A percentile compares a stretch with the other conserved stretches of the same genome.
Evolutionary conservation across 2,888 invertebrate species (phyloP).

Genomic region (Apocheima hispidaria): DNA sequence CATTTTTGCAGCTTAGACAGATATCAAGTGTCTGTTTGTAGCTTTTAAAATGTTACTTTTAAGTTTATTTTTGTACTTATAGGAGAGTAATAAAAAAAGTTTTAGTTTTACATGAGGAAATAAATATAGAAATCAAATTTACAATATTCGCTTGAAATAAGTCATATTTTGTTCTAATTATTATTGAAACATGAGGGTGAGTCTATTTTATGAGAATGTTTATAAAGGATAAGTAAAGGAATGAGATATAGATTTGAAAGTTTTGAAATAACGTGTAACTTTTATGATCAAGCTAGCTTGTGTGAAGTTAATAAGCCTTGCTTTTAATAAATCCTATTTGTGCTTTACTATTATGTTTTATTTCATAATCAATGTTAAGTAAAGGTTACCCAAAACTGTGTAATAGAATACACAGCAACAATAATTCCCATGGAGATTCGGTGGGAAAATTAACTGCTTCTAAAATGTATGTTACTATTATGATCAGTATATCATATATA

Average conservation of each 20-base stretch:
- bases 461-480: too few species aligned
- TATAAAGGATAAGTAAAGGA: constrained; percentile 51
- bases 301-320: constrained; percentile 64
- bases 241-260: constrained; percentile 35
- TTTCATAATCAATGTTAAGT: too few species aligned
- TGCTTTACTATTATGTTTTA: constrained; percentile 52
- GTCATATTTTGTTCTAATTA: constrained; percentile 49
- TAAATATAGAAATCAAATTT: constrained; percentile 1
- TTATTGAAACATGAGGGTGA: constrained; percentile 51
- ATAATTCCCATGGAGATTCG: too few species aligned
- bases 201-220: constrained; percentile 74
- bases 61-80: constrained; percentile 56
- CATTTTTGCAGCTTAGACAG: constrained; percentile 40
- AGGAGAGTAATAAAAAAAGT: constrained; percentile 33
- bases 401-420: too few species aligned
- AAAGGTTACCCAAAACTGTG: too few species aligned
- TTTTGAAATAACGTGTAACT: constrained; percentile 37
- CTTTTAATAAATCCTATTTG: constrained; percentile 66
- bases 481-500: too few species aligned
- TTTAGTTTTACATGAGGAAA: constrained; percentile 25
- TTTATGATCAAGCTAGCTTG: constrained; percentile 57
- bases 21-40: constrained; percentile 46
- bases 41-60: constrained; percentile 49
- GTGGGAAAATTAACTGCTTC: too few species aligned
- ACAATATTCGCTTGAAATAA: constrained; percentile 5